Evolutionary conservation across 2,888 invertebrate genomes (phyloP), one percentile per base, ranked within the genome.

Genomic region (Pachydiplax longipennis): DNA sequence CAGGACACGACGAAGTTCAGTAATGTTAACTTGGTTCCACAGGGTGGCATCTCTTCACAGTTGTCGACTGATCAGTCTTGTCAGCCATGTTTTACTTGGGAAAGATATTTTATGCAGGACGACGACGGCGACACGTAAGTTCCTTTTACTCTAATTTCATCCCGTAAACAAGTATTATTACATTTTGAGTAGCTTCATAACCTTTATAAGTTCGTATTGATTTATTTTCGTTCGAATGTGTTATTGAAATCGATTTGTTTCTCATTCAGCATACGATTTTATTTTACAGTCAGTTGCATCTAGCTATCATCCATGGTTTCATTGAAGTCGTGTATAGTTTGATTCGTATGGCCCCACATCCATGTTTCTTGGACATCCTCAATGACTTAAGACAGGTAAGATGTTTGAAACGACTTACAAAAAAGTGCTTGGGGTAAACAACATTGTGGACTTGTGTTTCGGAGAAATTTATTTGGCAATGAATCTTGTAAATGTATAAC

Each of bases 61-160:
- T 58, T 90, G 90, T 80, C 80, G 40, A 82, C 91, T n/a, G 80
- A 90, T 58, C 82, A 82, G 48, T 80, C 25, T 5, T 65, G 81
- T 65, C 82, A 87, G 81, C 90, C 81, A 91, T 90, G 90, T 91
- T 91, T 91, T 92, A 94, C 95, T 90, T 96, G 97, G 95, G 95
- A 96, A 92, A 94, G 96, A 92, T 96, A 96, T 92, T 97, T 96
- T 93, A 95, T 96, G 92, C 97, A 97, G 93, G 97, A 98, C 93
- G 96, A 97, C 92, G 97, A 97, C 92, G 98, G 98, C 92, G 98
- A 98, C 94, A 98, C 98, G 98, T 98, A 95, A 97, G 98, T 96
- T 81, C 65, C 40, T 22, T 44, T 65, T n/a, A 48, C 25, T 0
- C 6, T n/a, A 58, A 58, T 87, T 53, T 53, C 2, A 83, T 87